Conservation (phyloP, 2,113 vertebrate genomes). For the Antennarius striatus region DNA sequence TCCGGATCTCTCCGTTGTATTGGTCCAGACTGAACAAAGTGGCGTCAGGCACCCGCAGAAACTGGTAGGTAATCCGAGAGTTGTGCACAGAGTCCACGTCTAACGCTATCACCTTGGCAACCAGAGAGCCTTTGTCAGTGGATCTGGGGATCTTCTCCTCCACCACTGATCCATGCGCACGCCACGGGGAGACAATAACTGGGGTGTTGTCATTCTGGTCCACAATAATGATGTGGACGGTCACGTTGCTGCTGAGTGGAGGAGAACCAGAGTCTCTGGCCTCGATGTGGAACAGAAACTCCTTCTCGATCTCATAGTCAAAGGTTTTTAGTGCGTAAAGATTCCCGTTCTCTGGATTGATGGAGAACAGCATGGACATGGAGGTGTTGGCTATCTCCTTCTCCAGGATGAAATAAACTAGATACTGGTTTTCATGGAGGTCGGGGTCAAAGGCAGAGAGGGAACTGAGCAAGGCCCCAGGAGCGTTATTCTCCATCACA, state of each 20-base stretch:
- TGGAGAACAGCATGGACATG: conserved; percentile 71
- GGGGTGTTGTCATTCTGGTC: conserved; percentile 85
- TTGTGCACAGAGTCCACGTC: conserved; percentile 82
- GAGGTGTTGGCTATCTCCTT: conserved; percentile 64
- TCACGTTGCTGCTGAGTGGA: conserved; percentile 78
- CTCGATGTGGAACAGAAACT: conserved; percentile 69
- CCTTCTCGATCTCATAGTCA: conserved; percentile 72
- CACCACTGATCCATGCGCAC: conserved; percentile 78
- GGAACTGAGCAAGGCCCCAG: conserved; percentile 66
- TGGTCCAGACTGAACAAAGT: conserved; percentile 79
- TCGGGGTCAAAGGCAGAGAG: conserved; percentile 71
- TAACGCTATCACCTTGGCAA: conserved; percentile 75
- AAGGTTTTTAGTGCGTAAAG: conserved; percentile 72
- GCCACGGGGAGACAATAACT: conserved; percentile 79
- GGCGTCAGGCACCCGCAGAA: conserved; percentile 78
- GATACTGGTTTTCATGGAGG: conserved; percentile 70
- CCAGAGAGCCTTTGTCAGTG: conserved; percentile 63
- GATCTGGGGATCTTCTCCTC: conserved; percentile 76
- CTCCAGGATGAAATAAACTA: conserved; percentile 69
- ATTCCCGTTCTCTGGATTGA: conserved; percentile 73
- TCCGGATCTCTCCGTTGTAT: conserved; percentile 74
- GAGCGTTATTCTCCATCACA: conserved; percentile 79
- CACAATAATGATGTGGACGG: conserved; percentile 79
- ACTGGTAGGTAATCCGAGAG: conserved; percentile 82
- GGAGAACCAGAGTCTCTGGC: conserved; percentile 71